Base-by-base conservation (phyloP, 2,797 vertebrate species). In the Remorina albescens region DNA sequence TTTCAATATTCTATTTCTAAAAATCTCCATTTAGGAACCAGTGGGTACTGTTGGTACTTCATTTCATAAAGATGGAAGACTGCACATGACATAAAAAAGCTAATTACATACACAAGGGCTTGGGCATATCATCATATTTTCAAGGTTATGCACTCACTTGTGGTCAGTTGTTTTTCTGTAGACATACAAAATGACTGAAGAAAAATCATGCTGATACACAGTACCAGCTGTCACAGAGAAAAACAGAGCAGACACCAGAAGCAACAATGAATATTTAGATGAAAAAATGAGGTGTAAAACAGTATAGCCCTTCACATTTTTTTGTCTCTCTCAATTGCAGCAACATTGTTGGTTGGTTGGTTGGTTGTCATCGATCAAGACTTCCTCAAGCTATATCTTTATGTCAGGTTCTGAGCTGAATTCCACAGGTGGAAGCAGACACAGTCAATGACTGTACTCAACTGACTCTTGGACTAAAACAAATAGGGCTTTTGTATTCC, bases 161-260 rank as follows among this genome's bases (percentile, higher is more conserved):
- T 42, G 53, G 47, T 54, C 69, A 65, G 7, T 53, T 28, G 47
- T 68, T 70, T 74, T 59, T 34, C 2, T 42, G 21, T 32, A 68
- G 41, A 54, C 25, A 5, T 66, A 64, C 66, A 50, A 26, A 41
- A 57, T 53, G 37, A 60, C 63, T 70, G 44, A 36, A 69, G 8
- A 6, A 53, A 34, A 50, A 71, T 76, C 53, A 2, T 77, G 15
- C 36, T 23, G 6, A 34, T 19, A 34, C 44, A 23, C 64, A 49
- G 51, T 36, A 19, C 28, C 15, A 1, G 26, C 60, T 25, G 19
- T 36, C 21, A 30, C 6, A 1, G 36, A 72, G 60, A 54, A 68
- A 61, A 78, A 76, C 66, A 44, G 78, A 71, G 71, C 80, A 74
- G 51, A 56, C 49, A 53, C 42, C 4, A 47, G 19, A 62, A 54